Base-by-base conservation (phyloP, 2,797 vertebrate genomes). In the Tenualosa ilisha region DNA sequence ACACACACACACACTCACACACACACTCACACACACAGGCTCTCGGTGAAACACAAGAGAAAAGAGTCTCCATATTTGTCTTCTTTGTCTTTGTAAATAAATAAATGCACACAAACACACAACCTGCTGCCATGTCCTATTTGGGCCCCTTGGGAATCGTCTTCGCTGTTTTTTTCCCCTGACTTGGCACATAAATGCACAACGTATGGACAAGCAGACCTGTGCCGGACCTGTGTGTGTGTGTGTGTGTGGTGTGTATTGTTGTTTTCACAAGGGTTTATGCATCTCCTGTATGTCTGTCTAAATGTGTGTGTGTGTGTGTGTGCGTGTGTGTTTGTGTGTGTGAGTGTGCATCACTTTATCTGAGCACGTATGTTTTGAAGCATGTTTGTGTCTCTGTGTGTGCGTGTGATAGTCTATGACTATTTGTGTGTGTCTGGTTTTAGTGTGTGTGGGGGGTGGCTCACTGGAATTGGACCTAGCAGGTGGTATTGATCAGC, bases 401-500 rank as follows among this genome's bases (percentile, higher is more conserved):
- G 20, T 61, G 56, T 59, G 24, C 26, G 24, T 63, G 6, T 63
- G n/a, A 24, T 1, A 24, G 61, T n/a, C 4, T 5, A 49, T 37
- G 31, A 3, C 11, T 72, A 26, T 37, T 11, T 40, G 8, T 31
- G 63, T 65, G 63, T 63, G 59, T 63, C 2, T 63, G 85, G 87
- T 89, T 92, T 83, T 84, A 87, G n/a, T 81, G 75, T 72, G 82
- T 63, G 87, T 43, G 72, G 75, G 81, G 84, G 85, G 84, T 86
- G 63, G 63, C 86, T 83, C 90, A 90, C 87, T 61, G 85, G 91
- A 87, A 91, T 87, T 88, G 92, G 91, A 89, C 84, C 43, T 85
- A 87, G 92, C 91, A 94, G 94, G 92, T 94, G 90, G 88, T 93
- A 95, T 95, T 79, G 94, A 95, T 95, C 92, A 94, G 89, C 90